phyloP scores from a whole-genome alignment of 1,140 invertebrate species.

The Drosophila rhopaloa region DNA sequence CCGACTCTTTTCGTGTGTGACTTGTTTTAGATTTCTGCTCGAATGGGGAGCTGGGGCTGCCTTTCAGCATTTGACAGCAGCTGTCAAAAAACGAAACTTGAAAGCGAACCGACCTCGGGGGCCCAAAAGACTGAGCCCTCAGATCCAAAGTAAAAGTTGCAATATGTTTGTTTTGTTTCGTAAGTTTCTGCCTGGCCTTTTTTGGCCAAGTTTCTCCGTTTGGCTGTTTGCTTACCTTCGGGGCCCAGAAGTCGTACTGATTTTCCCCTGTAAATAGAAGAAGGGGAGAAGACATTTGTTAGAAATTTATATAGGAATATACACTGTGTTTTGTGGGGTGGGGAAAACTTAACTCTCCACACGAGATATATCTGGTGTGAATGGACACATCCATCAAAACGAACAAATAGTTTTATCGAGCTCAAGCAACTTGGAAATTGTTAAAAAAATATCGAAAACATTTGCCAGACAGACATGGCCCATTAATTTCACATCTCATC shows the following conservation, averaged over 20 bases:
- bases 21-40: conserved; percentile 77
- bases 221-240: conserved; percentile 18
- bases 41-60: conserved; percentile 69
- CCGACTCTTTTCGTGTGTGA: conserved; percentile 52
- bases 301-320: conserved; percentile 3
- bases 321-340: neutral
- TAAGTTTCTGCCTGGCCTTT: conserved; percentile 46
- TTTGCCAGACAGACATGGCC: conserved; percentile 63
- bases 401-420: conserved; percentile 24
- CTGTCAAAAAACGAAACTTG: conserved; percentile 79
- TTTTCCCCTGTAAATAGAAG: conserved; percentile 38
- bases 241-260: conserved; percentile 37
- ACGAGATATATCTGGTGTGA: conserved; percentile 17
- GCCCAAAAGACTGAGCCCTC: conserved; percentile 49
- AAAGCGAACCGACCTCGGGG: conserved; percentile 77
- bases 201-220: conserved; percentile 44
- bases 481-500: conserved; percentile 66
- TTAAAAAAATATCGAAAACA: conserved; percentile 76
- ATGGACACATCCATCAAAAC: conserved; percentile 40
- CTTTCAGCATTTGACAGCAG: conserved; percentile 82
- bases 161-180: conserved; percentile 60
- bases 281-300: conserved; percentile 36
- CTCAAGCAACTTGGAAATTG: conserved; percentile 29
- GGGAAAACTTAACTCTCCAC: conserved; percentile 11
- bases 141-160: conserved; percentile 70